Conservation (phyloP, 2,113 vertebrate species). For the Argyrosomus japonicus region DNA sequence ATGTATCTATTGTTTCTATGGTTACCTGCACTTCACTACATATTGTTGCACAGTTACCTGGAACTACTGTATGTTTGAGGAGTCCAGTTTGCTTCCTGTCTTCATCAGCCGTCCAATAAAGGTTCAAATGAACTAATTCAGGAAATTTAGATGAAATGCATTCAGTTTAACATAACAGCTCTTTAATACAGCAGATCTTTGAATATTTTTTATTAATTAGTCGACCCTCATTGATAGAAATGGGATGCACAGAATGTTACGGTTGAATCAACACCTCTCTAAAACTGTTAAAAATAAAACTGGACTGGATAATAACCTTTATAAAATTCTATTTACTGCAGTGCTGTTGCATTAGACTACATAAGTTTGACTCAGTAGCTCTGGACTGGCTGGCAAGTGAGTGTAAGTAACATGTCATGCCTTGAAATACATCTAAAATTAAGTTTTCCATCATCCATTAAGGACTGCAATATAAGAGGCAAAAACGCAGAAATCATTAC, state of each 20-base stretch:
- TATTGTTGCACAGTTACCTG: background rate
- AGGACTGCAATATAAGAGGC: background rate
- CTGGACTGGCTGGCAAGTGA: background rate
- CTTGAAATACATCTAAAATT: background rate
- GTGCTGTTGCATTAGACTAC: background rate
- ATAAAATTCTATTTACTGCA: background rate
- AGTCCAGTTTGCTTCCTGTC: background rate
- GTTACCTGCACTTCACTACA: background rate
- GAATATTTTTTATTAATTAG: background rate
- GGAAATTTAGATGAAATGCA: no score
- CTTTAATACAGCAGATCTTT: background rate
- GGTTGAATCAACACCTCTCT: background rate
- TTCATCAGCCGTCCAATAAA: no score
- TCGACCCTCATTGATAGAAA: background rate
- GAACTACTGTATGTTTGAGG: background rate
- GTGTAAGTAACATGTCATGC: background rate
- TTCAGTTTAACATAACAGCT: background rate
- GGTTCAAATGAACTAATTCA: no score
- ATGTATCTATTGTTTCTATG: background rate
- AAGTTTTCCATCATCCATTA: background rate
- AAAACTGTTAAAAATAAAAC: background rate
- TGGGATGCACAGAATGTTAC: background rate
- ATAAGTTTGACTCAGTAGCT: background rate
- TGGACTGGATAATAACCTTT: background rate
- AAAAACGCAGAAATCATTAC: conserved; percentile 1